Evolutionary conservation across 2,113 vertebrate species (phyloP), one percentile per base, ranked within the genome.

Genomic region (Etia nguti): DNA sequence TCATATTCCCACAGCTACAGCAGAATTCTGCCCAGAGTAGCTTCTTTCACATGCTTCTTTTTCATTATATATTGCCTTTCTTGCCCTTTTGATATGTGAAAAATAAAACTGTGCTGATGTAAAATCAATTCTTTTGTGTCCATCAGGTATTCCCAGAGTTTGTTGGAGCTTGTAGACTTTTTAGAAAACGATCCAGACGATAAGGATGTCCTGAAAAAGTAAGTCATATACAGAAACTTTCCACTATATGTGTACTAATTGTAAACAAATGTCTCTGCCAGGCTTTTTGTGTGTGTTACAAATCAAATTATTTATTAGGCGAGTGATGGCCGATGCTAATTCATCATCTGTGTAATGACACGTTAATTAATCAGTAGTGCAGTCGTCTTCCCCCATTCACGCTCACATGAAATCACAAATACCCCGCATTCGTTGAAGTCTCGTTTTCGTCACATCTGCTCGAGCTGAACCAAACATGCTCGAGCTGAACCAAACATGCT

Each of bases 91-190:
- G 41, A 73, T 46, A 46, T 46, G 22, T 26, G 68, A 26, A 6
- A 1, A 46, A 46, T 46, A 18, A 73, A 46, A 73, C 41, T 73
- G 4, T 80, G 6, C 36, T 34, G 10, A 59, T 50, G n/a, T 41
- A 12, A 31, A 48, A 18, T 79, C 3, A 22, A 4, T 60, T 24
- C 34, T 86, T 91, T 84, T 90, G 29, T 90, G 10, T 88, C 83
- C 24, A 10, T 73, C 90, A 97, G 97, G 97, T 97, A 97, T 92
- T 96, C 96, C 15, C 98, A 98, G 94, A 99, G 98, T 91, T 94
- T 99, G 84, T 95, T 97, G 95, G 99, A 99, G 57, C 91, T 99
- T 56, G 94, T 99, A 70, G 98, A 99, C 41, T 99, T 99, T 91
- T 95, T 97, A 89, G 97, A 98, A 82, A 97, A 97, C 93, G 97